Percentiles rank a stretch among this genome's conserved stretches.
These are phyloP conservation scores for Drosophila kuntzei DNA, from an alignment of 2,888 invertebrate genomes.

Conservation along the genomic window DNA sequence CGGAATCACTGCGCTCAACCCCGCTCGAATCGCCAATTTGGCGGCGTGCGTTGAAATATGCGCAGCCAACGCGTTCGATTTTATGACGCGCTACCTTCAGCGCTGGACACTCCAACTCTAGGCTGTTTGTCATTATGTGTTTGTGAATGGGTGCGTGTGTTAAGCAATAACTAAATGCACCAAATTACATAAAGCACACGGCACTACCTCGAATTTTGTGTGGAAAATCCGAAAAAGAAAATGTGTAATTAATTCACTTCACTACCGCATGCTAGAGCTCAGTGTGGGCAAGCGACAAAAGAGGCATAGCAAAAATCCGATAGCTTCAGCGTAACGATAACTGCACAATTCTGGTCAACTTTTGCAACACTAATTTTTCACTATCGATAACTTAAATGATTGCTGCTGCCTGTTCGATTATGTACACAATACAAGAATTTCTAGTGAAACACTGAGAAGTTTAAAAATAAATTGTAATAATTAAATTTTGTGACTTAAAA, in stretches of 20 bases:
- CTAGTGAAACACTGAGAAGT: not conserved
- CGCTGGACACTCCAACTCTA: conserved; percentile 52
- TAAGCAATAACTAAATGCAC: conserved; percentile 34
- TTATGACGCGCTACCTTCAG: conserved; percentile 66
- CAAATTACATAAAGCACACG: conserved; percentile 60
- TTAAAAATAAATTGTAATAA: not conserved
- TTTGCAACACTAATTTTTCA: conserved; percentile 28
- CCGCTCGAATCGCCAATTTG: conserved; percentile 69
- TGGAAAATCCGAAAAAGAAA: conserved; percentile 48
- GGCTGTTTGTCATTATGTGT: conserved; percentile 56
- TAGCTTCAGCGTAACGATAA: conserved; percentile 20
- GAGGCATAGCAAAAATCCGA: conserved; percentile 25
- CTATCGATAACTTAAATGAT: conserved; percentile 2
- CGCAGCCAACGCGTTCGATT: conserved; percentile 77
- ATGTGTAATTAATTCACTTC: conserved; percentile 52
- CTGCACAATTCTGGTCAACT: not conserved
- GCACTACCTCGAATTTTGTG: conserved; percentile 55
- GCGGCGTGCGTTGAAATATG: conserved; percentile 76
- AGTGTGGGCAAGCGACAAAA: conserved; percentile 58
- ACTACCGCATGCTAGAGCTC: conserved; percentile 61
- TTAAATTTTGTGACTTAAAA: not conserved
- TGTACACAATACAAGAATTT: not conserved
- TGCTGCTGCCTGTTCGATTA: conserved; percentile 1
- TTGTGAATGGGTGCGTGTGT: conserved; percentile 14
- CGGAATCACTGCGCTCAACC: conserved; percentile 77